Evolutionary conservation across 2,888 invertebrate genomes (phyloP).

Genomic region (Endomychus coccineus): DNA sequence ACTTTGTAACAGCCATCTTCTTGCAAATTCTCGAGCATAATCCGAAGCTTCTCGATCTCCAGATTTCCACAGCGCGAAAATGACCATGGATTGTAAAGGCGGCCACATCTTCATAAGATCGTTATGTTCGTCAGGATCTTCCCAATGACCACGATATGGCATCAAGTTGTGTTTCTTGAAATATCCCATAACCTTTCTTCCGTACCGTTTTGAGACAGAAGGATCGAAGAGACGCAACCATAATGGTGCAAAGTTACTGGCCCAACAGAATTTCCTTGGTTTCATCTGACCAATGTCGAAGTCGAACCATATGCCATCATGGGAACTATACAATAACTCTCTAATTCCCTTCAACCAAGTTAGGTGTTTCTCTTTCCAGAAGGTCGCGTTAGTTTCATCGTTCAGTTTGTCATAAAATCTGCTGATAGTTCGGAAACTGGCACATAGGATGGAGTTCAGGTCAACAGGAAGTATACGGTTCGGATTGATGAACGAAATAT

Average conservation of each 20-base stretch:
- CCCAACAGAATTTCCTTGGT: conserved; percentile 57
- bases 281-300: conserved; percentile 52
- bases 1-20: conserved; percentile 11
- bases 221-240: conserved; percentile 48
- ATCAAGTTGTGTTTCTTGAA: conserved; percentile 14
- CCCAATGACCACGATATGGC: conserved; percentile 10
- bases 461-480: conserved; percentile 72
- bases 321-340: conserved; percentile 68
- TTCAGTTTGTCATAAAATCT: conserved; percentile 51
- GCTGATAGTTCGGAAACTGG: conserved; percentile 57
- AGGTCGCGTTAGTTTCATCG: conserved; percentile 44
- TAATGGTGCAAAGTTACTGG: conserved; percentile 62
- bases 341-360: conserved; percentile 55
- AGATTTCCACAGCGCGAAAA: conserved; percentile 9
- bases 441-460: conserved; percentile 68
- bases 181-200: conserved; percentile 43
- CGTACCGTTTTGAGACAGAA: conserved; percentile 21
- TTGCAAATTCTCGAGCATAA: conserved; percentile 10
- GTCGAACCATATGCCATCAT: conserved; percentile 71
- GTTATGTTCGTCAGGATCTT: conserved; percentile 49
- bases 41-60: conserved; percentile 9
- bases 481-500: conserved; percentile 57
- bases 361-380: conserved; percentile 49
- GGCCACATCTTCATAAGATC: conserved; percentile 12
- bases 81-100: conserved; percentile 10